Evolutionary conservation across 2,888 invertebrate species (phyloP).

Genomic region (Tillus elongatus): DNA sequence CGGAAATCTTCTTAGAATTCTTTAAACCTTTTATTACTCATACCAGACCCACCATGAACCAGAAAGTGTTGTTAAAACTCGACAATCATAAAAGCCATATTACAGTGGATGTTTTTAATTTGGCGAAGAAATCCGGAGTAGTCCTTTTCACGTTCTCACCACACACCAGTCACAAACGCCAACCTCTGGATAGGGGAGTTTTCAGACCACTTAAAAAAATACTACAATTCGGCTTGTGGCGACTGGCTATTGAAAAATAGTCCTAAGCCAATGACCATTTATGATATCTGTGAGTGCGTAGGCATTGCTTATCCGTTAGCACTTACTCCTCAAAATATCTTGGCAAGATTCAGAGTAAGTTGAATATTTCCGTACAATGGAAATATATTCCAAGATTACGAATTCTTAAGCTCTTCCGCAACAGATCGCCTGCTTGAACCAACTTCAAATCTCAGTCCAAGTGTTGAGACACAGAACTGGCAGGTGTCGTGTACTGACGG

Average conservation of each 20-base stretch:
- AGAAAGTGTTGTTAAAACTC: constrained; percentile 8
- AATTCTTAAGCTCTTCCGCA: no score
- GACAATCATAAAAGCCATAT: constrained; percentile 11
- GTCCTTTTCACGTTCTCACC: constrained; percentile 9
- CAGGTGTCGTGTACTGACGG: no score
- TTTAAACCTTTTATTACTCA: constrained; percentile 20
- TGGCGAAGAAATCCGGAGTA: constrained; percentile 9
- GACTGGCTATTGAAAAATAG: constrained; percentile 6
- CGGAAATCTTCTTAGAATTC: constrained; percentile 15
- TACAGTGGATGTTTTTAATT: constrained; percentile 8
- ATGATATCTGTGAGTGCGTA: constrained; percentile 6
- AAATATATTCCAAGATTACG: no score
- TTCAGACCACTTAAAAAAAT: constrained; percentile 4
- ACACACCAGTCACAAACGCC: constrained; percentile 18
- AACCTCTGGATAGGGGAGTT: no score
- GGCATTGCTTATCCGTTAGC: constrained; percentile 7
- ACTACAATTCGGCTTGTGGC: constrained; percentile 4
- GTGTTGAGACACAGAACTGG: no score
- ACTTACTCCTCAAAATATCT: no score
- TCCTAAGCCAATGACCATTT: background rate
- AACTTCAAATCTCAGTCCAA: no score
- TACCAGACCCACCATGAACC: constrained; percentile 10
- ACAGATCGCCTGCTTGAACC: no score
- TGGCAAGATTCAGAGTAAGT: no score
- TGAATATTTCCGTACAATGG: no score